Base-by-base conservation (phyloP, 2,888 invertebrate genomes). In the Matsumyia berberina region DNA sequence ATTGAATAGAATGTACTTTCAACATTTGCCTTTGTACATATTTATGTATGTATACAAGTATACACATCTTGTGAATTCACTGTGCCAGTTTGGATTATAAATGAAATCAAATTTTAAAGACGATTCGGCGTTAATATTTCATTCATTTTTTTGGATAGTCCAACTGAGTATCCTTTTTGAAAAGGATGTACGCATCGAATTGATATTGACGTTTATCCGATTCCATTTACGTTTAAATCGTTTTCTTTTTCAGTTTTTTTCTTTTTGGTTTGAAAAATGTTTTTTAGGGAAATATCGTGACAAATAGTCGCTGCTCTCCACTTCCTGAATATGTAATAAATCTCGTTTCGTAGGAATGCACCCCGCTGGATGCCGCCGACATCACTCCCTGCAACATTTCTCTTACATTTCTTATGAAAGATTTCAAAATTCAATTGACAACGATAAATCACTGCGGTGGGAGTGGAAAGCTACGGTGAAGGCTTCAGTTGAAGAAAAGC, bases 301-400 rank as follows among this genome's bases (percentile, higher is more conserved):
- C 67, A 77, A 77, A 69, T 77, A 33, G 37, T 53, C 39, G 24
- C 44, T 51, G 44, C 33, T 15, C 11, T 53, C 44, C 55, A 53
- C 42, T 69, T 46, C 51, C 60, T 46, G 19, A 78, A 72, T 57
- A 55, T 49, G 49, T 39, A 78, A 78, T 72, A 78, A 72, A 78
- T 78, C 57, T 78, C 24, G 39, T 70, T 57, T 33, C 37, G 39
- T 17, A 37, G 53, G 31, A 57, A 64, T 64, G 17, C 24, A 29
- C 29, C 29, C 44, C 37, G 15, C 29, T 57, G 19, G 11, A 24
- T 17, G 44, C n/a, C 35, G 44, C n/a, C 35, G 29, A n/a, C 33
- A 44, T 31, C 11, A 24, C 44, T 57, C 15, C 12, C 1, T 2
- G 35, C 3, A 42, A 31, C 15, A 46, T 69, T 15, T 39, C 31